Evolutionary conservation across 2,888 invertebrate species (phyloP).

Genomic region (Hydrotaea diabolus): DNA sequence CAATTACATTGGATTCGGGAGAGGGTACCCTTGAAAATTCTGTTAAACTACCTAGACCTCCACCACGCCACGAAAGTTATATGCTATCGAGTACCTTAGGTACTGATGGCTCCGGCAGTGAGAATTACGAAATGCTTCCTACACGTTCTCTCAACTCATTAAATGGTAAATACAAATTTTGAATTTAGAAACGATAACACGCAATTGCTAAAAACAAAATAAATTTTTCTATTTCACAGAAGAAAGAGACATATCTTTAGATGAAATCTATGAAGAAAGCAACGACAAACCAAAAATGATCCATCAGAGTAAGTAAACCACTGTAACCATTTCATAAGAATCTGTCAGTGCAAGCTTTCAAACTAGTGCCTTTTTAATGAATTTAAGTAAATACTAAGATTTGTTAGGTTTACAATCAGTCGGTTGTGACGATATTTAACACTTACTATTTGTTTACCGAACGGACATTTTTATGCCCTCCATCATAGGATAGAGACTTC

Average conservation of each 20-base stretch:
- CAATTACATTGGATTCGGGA: conserved; percentile 83
- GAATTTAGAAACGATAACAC: background rate
- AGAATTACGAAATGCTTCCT: conserved; percentile 85
- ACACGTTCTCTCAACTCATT: conserved; percentile 81
- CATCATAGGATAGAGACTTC: no score
- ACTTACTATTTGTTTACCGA: no score
- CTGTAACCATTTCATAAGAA: conserved; percentile 37
- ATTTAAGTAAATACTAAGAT: no score
- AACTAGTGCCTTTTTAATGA: no score
- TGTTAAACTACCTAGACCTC: conserved; percentile 84
- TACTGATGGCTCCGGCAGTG: conserved; percentile 83
- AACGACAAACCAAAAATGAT: conserved; percentile 81
- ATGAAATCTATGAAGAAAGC: conserved; percentile 81
- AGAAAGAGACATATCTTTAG: conserved; percentile 81
- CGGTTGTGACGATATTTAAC: no score
- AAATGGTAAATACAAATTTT: conserved; percentile 83
- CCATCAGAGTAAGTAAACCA: conserved; percentile 82
- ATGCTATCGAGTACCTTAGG: conserved; percentile 85
- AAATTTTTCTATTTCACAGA: conserved; percentile 78
- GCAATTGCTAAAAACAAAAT: conserved; percentile 1
- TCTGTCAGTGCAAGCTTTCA: no score
- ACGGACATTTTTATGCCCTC: no score
- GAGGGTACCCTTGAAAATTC: conserved; percentile 88
- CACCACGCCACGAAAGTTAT: conserved; percentile 90
- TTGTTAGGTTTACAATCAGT: no score